Evolutionary conservation across 2,113 vertebrate species (phyloP).

Genomic region (Cichladusa arquata): DNA sequence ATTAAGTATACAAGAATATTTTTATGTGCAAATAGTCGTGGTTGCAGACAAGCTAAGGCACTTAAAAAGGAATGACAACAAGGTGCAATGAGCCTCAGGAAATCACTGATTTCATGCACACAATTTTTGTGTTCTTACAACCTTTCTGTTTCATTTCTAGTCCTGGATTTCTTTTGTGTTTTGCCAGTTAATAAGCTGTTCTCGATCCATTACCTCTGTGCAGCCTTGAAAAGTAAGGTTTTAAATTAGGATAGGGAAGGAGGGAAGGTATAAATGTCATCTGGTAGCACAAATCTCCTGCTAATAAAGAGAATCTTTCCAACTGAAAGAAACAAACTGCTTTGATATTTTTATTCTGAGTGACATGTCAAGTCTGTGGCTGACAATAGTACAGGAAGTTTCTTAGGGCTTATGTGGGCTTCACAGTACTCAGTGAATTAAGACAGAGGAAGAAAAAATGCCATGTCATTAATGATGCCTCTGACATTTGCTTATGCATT

Average conservation of each 20-base stretch:
- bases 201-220: background rate
- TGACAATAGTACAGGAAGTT: background rate
- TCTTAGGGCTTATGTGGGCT: background rate
- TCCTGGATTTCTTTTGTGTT: background rate
- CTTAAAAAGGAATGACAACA: background rate
- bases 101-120: background rate
- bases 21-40: background rate
- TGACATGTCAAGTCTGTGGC: background rate
- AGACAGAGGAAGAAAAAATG: background rate
- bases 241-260: background rate
- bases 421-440: background rate
- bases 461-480: background rate
- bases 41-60: background rate
- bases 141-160: background rate
- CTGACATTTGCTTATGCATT: background rate
- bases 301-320: background rate
- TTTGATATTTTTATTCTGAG: slow-evolving; percentile 36
- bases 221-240: background rate
- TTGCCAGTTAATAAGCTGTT: background rate
- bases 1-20: background rate
- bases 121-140: background rate
- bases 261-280: slow-evolving; percentile 10
- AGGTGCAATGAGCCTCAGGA: background rate
- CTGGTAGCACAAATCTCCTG: background rate
- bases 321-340: background rate